Percentiles rank a stretch among this genome's conserved stretches.
Evolutionary conservation across 2,888 invertebrate species (phyloP).

Genomic region (Perithous albicinctus): DNA sequence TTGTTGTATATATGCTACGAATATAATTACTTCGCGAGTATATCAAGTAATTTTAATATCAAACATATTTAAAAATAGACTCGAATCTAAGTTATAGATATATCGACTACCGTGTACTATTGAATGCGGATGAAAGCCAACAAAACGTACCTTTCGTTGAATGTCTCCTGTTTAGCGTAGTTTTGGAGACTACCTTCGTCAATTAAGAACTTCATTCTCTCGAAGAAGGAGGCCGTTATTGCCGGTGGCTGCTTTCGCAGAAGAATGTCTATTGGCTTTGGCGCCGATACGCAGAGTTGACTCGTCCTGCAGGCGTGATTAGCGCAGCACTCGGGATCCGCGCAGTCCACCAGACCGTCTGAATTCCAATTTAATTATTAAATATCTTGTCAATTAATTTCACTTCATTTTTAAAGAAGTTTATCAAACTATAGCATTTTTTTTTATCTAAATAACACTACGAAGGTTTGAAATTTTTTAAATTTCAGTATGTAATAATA

Average conservation of each 20-base stretch:
- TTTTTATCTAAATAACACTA: background rate
- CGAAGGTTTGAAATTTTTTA: background rate
- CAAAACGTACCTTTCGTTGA: slow-evolving; percentile 97
- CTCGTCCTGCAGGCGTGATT: slow-evolving; percentile 93
- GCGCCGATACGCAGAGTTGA: slow-evolving; percentile 96
- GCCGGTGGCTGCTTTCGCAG: slow-evolving; percentile 98
- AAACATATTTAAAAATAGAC: slow-evolving; percentile 27
- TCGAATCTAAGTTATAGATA: slow-evolving; percentile 25
- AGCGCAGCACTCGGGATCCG: slow-evolving; percentile 99
- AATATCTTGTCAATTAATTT: background rate
- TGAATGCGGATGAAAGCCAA: slow-evolving; percentile 8
- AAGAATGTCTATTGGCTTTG: slow-evolving; percentile 98
- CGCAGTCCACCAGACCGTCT: slow-evolving; percentile 99
- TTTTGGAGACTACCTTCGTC: slow-evolving; percentile 99
- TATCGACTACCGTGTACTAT: slow-evolving; percentile 37
- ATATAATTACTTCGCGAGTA: slow-evolving; percentile 30
- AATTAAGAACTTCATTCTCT: slow-evolving; percentile 98
- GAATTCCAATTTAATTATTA: slow-evolving; percentile 17
- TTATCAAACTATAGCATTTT: background rate
- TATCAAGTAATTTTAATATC: slow-evolving; percentile 28
- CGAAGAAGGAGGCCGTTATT: slow-evolving; percentile 98
- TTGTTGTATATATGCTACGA: slow-evolving; percentile 62
- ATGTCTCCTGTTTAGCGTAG: slow-evolving; percentile 97
- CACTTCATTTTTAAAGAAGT: background rate
- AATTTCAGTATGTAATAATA: too few relatives aligned